phyloP scores from a whole-genome alignment of 2,113 vertebrate species.

The Heterotis niloticus region DNA sequence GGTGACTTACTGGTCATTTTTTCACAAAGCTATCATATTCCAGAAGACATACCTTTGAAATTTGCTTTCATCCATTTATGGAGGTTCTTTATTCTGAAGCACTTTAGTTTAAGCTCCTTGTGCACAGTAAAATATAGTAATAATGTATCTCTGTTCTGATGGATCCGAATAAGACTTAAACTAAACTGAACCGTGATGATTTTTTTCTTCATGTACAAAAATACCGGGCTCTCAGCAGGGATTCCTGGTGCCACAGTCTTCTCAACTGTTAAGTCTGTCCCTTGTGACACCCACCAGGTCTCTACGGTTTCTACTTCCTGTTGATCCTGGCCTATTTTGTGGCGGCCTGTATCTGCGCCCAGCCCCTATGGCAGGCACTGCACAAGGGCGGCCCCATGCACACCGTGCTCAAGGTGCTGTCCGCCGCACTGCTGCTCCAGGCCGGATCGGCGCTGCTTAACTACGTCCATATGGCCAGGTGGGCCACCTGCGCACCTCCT shows the following conservation, averaged over 20 bases:
- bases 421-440: slow-evolving; percentile 75
- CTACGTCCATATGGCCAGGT: slow-evolving; percentile 92
- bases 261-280: not conserved
- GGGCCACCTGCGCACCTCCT: not conserved
- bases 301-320: slow-evolving; percentile 90
- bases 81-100: no score
- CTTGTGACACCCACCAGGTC: slow-evolving; percentile 59
- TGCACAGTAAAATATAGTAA: no score
- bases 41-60: no score
- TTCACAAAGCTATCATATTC: no score
- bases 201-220: not conserved
- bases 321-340: slow-evolving; percentile 89
- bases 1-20: no score
- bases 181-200: no score
- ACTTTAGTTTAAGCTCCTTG: no score
- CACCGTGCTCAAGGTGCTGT: slow-evolving; percentile 81
- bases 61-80: no score
- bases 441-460: slow-evolving; percentile 82
- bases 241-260: not conserved
- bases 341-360: slow-evolving; percentile 80
- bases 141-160: no score
- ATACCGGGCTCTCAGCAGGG: not conserved
- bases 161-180: no score
- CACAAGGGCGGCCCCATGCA: slow-evolving; percentile 91
- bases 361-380: slow-evolving; percentile 83